A percentile compares a stretch with the other conserved stretches of the same genome.
Conservation (phyloP, 1,140 invertebrate species). For the Frieseomelitta varia region DNA sequence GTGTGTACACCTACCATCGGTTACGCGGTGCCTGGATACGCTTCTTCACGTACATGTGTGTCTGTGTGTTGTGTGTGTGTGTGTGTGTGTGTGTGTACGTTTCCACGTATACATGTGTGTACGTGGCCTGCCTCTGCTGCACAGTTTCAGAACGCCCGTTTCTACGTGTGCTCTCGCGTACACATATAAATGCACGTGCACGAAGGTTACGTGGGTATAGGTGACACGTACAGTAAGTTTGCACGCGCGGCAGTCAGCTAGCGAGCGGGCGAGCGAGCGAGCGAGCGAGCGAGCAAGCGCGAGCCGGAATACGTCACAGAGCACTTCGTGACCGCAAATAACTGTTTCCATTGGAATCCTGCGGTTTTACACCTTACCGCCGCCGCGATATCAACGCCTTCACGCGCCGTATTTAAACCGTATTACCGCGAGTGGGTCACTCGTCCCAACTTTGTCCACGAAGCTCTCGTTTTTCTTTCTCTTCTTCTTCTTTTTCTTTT, state of each 20-base stretch:
- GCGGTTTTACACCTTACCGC: constrained; percentile 72
- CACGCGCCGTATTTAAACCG: constrained; percentile 61
- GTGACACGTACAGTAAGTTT: constrained; percentile 14
- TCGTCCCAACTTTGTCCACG: background rate
- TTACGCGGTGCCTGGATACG: constrained; percentile 46
- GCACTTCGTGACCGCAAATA: constrained; percentile 74
- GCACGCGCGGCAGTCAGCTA: constrained; percentile 19
- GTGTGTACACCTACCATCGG: constrained; percentile 64
- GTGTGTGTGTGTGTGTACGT: background rate
- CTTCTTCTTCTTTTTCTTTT: too few relatives aligned
- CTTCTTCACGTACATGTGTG: background rate
- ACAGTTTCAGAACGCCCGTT: background rate
- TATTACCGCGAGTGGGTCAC: constrained; percentile 56
- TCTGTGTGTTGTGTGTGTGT: too few relatives aligned
- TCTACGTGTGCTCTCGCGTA: background rate
- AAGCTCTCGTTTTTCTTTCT: background rate
- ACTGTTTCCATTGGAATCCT: constrained; percentile 77
- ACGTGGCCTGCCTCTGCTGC: background rate
- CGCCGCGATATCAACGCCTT: constrained; percentile 72
- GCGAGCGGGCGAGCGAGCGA: constrained; percentile 6
- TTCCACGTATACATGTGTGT: background rate
- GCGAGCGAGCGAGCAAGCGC: constrained; percentile 19
- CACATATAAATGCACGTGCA: background rate
- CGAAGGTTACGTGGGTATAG: background rate
- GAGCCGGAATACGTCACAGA: constrained; percentile 47